Conservation (phyloP, 2,888 invertebrate genomes). For the Scaptomyza tumidula region DNA sequence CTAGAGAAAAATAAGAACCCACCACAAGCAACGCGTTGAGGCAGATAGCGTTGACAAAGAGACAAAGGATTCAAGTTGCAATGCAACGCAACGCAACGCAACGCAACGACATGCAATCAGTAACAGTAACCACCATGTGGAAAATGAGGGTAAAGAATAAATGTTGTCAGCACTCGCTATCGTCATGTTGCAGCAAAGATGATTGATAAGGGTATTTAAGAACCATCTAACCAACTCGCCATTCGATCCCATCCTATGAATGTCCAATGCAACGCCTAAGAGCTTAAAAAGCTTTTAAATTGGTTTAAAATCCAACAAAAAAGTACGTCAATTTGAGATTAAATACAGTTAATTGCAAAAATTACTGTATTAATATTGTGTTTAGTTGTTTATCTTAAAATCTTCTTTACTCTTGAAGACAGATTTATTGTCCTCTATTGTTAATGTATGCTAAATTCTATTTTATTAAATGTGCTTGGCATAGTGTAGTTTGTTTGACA, state of each 20-base stretch:
- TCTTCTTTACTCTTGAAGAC: neutral
- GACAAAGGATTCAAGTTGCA: conserved; percentile 9
- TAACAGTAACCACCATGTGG: conserved; percentile 51
- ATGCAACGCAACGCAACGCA: conserved; percentile 29
- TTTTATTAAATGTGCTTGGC: neutral
- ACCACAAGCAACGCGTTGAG: neutral
- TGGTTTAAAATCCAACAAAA: too few relatives aligned
- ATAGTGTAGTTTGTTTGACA: neutral
- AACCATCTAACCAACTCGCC: neutral
- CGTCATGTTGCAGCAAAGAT: conserved; percentile 54
- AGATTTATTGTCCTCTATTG: neutral
- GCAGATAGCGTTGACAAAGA: neutral
- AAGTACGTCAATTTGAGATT: neutral
- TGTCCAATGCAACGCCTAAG: neutral
- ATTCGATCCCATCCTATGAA: neutral
- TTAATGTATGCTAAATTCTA: neutral
- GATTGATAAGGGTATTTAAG: conserved; percentile 3
- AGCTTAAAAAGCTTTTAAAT: too few relatives aligned
- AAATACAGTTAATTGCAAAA: neutral
- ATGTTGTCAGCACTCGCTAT: conserved; percentile 46
- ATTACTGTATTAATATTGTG: neutral
- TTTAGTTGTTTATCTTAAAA: neutral
- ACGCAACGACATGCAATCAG: conserved; percentile 25
- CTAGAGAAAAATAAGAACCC: neutral
- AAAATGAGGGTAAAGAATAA: conserved; percentile 70